These are phyloP conservation scores for Tadarida brasiliensis DNA, from an alignment of 2,797 vertebrate genomes.

Conservation along the genomic window DNA sequence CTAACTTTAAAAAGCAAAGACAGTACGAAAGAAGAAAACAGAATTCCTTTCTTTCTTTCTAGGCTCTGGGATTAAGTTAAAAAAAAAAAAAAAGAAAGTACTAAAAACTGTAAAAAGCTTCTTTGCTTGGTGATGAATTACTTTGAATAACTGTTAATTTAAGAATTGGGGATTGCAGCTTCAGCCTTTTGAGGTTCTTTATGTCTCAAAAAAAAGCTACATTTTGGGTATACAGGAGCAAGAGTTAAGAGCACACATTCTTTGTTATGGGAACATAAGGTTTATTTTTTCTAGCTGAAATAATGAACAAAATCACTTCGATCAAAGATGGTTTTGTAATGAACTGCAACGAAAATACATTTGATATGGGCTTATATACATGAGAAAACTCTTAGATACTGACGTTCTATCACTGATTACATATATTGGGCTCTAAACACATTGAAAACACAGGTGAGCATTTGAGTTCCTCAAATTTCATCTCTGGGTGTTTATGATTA, in stretches of 20 bases:
- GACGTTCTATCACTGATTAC: background rate
- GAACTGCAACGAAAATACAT: background rate
- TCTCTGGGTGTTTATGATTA: background rate
- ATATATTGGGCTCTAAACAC: background rate
- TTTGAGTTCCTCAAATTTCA: background rate
- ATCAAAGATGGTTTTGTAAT: background rate
- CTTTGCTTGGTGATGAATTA: background rate
- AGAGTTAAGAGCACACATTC: background rate
- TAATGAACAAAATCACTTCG: background rate
- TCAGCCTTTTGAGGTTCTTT: background rate
- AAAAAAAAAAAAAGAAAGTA: background rate
- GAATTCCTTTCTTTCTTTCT: background rate
- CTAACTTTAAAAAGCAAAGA: slow-evolving; percentile 27
- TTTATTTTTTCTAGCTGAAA: slow-evolving; percentile 10
- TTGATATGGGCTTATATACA: background rate
- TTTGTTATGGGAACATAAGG: background rate
- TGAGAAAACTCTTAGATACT: background rate
- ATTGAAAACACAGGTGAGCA: background rate
- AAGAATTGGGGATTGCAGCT: background rate
- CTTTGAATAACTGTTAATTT: slow-evolving; percentile 9
- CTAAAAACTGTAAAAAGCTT: background rate
- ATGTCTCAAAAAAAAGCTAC: background rate
- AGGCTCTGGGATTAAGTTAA: background rate
- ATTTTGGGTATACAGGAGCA: background rate
- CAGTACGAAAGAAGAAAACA: background rate